Conservation (phyloP, 2,888 invertebrate species). For the Trichopoda pennipes region DNA sequence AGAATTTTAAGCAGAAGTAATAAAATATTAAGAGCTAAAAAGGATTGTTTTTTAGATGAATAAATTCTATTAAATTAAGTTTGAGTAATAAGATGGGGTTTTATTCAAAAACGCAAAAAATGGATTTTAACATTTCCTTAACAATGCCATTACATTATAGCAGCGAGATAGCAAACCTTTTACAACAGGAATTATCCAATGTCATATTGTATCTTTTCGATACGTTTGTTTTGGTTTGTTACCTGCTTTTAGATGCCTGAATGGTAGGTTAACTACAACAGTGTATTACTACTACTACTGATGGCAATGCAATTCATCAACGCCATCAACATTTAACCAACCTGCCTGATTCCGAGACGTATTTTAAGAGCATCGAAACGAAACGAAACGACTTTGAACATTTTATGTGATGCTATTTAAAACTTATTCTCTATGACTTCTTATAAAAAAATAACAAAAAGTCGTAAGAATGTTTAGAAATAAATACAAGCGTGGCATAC, state of each 20-base stretch:
- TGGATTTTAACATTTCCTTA: conserved; percentile 53
- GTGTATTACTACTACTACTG: neutral
- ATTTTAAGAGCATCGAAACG: conserved; percentile 16
- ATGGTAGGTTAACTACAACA: conserved; percentile 50
- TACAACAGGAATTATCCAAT: conserved; percentile 7
- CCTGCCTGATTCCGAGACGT: conserved; percentile 39
- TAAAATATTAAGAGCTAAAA: too few relatives aligned
- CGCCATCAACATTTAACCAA: conserved; percentile 64
- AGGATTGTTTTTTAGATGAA: too few relatives aligned
- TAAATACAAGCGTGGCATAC: conserved; percentile 51
- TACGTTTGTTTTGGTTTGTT: conserved; percentile 59
- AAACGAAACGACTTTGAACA: conserved; percentile 39
- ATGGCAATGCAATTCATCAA: conserved; percentile 63
- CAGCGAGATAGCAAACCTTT: conserved; percentile 7
- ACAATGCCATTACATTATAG: conserved; percentile 50
- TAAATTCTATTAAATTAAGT: too few relatives aligned
- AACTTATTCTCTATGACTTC: conserved; percentile 53
- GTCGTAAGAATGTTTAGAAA: conserved; percentile 18
- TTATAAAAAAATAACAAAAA: neutral
- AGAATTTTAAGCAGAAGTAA: too few relatives aligned
- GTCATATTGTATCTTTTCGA: conserved; percentile 32
- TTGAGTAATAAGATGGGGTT: too few relatives aligned
- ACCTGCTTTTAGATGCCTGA: conserved; percentile 52
- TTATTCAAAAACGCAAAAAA: neutral
- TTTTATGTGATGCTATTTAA: conserved; percentile 64